Percentiles rank a stretch among this genome's conserved stretches.
phyloP scores from a whole-genome alignment of 2,113 vertebrate genomes.

The Alosa alosa region DNA sequence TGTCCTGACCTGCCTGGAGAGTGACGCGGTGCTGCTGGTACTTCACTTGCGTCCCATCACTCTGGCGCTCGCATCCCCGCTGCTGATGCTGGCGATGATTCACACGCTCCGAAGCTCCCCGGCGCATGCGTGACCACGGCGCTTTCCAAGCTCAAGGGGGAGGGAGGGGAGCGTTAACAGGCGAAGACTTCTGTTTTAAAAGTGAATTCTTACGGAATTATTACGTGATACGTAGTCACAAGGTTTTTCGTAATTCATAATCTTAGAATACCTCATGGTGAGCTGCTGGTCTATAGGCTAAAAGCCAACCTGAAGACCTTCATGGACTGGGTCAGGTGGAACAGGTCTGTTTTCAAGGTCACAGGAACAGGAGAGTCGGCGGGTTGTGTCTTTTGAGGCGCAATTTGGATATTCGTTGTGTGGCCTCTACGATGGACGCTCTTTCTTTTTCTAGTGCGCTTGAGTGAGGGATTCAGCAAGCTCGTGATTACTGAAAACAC shows the following conservation, averaged over 20 bases:
- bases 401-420: not conserved
- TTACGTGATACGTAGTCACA: not conserved
- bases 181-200: not conserved
- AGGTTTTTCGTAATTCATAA: not conserved
- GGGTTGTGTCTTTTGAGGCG: no score
- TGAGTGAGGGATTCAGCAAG: not conserved
- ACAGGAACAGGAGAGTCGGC: not conserved
- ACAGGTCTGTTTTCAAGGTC: slow-evolving; percentile 11
- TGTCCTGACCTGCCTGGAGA: slow-evolving; percentile 17
- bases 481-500: not conserved
- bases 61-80: not conserved
- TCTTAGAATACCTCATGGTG: not conserved
- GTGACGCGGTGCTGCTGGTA: slow-evolving; percentile 4
- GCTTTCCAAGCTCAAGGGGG: not conserved
- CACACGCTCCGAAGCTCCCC: not conserved
- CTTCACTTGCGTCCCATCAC: slow-evolving; percentile 2
- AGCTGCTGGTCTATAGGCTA: not conserved
- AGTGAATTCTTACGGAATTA: not conserved
- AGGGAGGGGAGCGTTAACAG: not conserved
- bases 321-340: not conserved
- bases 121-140: not conserved
- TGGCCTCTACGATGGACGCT: not conserved
- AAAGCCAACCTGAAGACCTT: not conserved
- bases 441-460: not conserved
- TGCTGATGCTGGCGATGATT: slow-evolving; percentile 15